phyloP scores from a whole-genome alignment of 53 echinoderm and acorn worm genomes.

The Arbacia lixula region DNA sequence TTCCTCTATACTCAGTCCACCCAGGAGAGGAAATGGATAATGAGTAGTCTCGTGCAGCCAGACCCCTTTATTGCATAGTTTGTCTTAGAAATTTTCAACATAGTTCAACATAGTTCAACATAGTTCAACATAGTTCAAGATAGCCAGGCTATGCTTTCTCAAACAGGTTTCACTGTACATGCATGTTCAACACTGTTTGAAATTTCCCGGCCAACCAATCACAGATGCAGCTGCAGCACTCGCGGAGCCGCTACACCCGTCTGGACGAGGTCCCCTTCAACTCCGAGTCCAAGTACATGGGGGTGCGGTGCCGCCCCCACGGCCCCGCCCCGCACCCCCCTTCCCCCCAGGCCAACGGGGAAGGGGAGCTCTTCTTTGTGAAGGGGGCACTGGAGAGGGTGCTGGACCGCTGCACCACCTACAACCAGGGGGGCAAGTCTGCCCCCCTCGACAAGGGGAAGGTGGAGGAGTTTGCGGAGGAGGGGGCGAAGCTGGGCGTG shows the following conservation, averaged over 20 bases:
- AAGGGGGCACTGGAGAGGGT: slow-evolving; percentile 92
- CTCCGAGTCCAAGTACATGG: slow-evolving; percentile 94
- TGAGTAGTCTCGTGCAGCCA: no score
- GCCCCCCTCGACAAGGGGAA: slow-evolving; percentile 59
- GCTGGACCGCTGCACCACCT: slow-evolving; percentile 71
- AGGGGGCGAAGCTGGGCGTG: slow-evolving; percentile 74
- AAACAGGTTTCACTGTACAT: no score
- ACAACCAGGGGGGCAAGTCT: slow-evolving; percentile 62
- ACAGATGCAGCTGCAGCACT: slow-evolving; percentile 79
- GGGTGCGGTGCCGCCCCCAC: slow-evolving; percentile 71
- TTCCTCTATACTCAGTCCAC: no score
- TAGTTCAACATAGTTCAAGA: no score
- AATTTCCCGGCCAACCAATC: no score
- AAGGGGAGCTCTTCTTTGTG: slow-evolving; percentile 71
- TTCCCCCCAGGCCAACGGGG: slow-evolving; percentile 24
- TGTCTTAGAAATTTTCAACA: no score
- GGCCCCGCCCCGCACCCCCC: slow-evolving; percentile 29
- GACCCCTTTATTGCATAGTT: no score
- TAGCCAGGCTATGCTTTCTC: no score
- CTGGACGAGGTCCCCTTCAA: slow-evolving; percentile 85
- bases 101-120: no score
- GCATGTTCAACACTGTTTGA: no score
- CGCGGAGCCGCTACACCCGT: slow-evolving; percentile 73
- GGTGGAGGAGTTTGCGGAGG: slow-evolving; percentile 54
- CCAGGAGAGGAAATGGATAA: no score